Evolutionary conservation across 2,888 invertebrate species (phyloP).

Genomic region (Drosophila aldrichi): DNA sequence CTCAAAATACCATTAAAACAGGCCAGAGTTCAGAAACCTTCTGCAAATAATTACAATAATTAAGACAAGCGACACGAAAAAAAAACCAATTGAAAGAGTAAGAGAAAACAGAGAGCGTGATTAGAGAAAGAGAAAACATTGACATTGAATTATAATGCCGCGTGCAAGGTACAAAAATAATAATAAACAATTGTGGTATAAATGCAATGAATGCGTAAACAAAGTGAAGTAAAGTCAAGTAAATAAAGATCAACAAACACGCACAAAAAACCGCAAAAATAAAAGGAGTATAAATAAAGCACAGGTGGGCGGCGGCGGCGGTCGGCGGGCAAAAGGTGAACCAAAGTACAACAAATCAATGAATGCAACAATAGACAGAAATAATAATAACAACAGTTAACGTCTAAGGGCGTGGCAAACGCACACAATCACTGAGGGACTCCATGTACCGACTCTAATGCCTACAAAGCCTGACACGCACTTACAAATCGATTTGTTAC

Average conservation of each 20-base stretch:
- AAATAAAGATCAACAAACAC: constrained; percentile 53
- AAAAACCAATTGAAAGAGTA: neutral
- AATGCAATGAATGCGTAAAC: constrained; percentile 34
- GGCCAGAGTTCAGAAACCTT: constrained; percentile 20
- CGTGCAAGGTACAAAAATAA: constrained; percentile 45
- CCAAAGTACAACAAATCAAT: constrained; percentile 21
- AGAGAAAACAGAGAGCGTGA: constrained; percentile 8
- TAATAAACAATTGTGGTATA: constrained; percentile 40
- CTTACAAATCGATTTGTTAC: constrained; percentile 62
- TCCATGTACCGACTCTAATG: constrained; percentile 19
- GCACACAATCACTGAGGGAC: constrained; percentile 14
- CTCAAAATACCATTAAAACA: constrained; percentile 13
- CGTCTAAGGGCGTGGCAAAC: constrained; percentile 24
- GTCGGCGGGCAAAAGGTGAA: constrained; percentile 21
- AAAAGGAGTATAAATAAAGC: neutral
- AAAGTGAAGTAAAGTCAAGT: constrained; percentile 6
- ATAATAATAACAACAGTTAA: constrained; percentile 6
- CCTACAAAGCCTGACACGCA: constrained; percentile 44
- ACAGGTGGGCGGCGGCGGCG: constrained; percentile 28
- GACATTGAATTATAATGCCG: constrained; percentile 71
- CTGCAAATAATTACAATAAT: constrained; percentile 22
- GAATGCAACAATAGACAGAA: constrained; percentile 37
- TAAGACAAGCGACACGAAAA: neutral
- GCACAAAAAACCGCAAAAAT: constrained; percentile 23
- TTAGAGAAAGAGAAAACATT: constrained; percentile 54